phyloP scores from a whole-genome alignment of 2,888 invertebrate genomes.

The Sycophila texana region DNA sequence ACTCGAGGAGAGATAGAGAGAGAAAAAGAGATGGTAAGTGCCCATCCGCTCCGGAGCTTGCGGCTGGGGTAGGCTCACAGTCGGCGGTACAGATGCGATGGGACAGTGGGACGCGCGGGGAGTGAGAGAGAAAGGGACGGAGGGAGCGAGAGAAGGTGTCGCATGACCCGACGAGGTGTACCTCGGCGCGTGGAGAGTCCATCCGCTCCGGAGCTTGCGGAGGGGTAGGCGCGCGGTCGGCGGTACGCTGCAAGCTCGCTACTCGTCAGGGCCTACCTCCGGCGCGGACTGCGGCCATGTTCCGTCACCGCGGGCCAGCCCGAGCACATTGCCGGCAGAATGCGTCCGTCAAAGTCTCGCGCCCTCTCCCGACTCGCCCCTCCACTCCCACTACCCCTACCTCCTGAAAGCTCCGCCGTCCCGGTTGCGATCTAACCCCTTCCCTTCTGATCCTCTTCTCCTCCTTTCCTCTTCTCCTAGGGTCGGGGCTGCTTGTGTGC shows the following conservation, averaged over 20 bases:
- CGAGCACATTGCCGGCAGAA: slow-evolving; percentile 57
- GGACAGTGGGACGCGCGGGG: too few relatives aligned
- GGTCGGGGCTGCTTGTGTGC: too few relatives aligned
- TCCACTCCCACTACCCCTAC: neutral
- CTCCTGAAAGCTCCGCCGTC: neutral
- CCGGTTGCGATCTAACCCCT: too few relatives aligned
- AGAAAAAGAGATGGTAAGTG: too few relatives aligned
- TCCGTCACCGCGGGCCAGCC: slow-evolving; percentile 11
- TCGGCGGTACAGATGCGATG: too few relatives aligned
- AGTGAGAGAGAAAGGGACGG: too few relatives aligned
- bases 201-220: slow-evolving; percentile 12
- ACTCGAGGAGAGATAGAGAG: too few relatives aligned
- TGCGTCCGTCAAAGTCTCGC: slow-evolving; percentile 30
- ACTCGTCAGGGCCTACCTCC: slow-evolving; percentile 13
- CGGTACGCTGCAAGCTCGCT: neutral
- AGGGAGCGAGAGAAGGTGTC: too few relatives aligned
- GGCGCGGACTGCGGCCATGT: slow-evolving; percentile 50
- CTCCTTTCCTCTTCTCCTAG: too few relatives aligned
- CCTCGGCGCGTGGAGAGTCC: slow-evolving; percentile 48
- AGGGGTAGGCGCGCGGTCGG: neutral
- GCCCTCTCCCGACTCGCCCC: neutral
- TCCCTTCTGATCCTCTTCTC: too few relatives aligned
- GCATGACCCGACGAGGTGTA: neutral
- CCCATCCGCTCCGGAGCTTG: too few relatives aligned
- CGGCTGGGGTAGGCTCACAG: too few relatives aligned